phyloP scores from a whole-genome alignment of 2,888 invertebrate genomes.

The Punctoribates punctum region DNA sequence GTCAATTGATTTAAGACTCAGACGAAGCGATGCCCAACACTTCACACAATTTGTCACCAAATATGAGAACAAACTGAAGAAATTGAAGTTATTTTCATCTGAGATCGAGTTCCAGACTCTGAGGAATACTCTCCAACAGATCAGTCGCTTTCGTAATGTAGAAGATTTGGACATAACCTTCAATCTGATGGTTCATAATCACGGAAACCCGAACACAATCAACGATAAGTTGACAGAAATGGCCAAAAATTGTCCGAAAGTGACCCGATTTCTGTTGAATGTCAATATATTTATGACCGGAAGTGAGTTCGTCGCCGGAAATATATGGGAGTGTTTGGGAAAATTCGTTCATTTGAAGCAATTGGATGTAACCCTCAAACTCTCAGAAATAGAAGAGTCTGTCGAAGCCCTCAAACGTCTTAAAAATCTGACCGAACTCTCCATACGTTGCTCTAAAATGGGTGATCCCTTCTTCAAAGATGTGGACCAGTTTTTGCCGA shows the following conservation, averaged over 20 bases:
- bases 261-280: neutral
- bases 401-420: neutral
- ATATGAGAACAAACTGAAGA: slow-evolving; percentile 1
- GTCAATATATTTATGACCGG: neutral
- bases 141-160: neutral
- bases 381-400: neutral
- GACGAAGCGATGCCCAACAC: neutral
- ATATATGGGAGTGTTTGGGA: slow-evolving; percentile 14
- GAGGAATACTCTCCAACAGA: slow-evolving; percentile 6
- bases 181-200: slow-evolving; percentile 7
- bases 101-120: slow-evolving; percentile 1
- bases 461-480: slow-evolving; percentile 23
- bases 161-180: neutral
- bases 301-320: neutral
- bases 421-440: neutral
- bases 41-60: neutral
- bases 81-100: neutral
- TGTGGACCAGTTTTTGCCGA: neutral
- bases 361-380: neutral
- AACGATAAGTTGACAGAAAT: slow-evolving; percentile 10
- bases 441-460: slow-evolving; percentile 2
- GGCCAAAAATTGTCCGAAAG: slow-evolving; percentile 2
- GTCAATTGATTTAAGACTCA: slow-evolving; percentile 1
- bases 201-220: neutral
- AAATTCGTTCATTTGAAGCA: neutral